Base-by-base conservation (phyloP, 1,140 invertebrate genomes). In the Philaenus spumarius region DNA sequence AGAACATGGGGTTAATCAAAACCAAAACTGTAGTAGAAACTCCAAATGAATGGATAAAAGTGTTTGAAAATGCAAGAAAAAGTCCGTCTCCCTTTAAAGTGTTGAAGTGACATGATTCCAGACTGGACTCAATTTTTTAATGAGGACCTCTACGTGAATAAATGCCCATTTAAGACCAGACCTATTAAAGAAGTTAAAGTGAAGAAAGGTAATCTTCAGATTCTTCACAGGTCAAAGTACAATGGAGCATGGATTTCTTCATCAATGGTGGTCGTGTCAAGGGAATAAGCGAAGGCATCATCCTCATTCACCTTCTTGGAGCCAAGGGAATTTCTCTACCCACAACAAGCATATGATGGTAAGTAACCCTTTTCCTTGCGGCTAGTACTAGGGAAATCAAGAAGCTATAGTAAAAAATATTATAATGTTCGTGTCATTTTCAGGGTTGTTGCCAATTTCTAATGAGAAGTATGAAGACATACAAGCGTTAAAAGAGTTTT, bases 31-130 rank as follows among this genome's bases (percentile, higher is more conserved):
- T 23, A 17, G 51, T 43, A 42, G 58, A 54, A 15, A 34, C 43
- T 20, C 46, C 46, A 6, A 34, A 19, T 15, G 58, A 50, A 20
- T 59, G 42, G 51, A 43, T 24, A 37, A 39, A 54, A 7, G 30
- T 40, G 17, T 54, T 59, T 43, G 35, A 23, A 23, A 24, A 59
- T 22, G 58, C 51, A 14, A 40, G 58, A 19, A 22, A 54, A 20
- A 59, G 55, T 24, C 58, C 50, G 34, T 52, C 43, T 5, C 64
- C 64, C 17, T 66, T 66, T 30, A 24, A 7, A 7, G 54, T 46
- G 7, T 24, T 30, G 20, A 40, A 43, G 37, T 20, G 53, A 24
- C 17, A 52, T 15, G 12, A 52, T 15, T 34, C 24, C 14, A 50
- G 55, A 47, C 17, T 58, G 55, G 47, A 35, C 24, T 3, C 34